These are phyloP conservation scores for Todiramphus saurophagus DNA, from an alignment of 2,113 vertebrate genomes.

Conservation along the genomic window DNA sequence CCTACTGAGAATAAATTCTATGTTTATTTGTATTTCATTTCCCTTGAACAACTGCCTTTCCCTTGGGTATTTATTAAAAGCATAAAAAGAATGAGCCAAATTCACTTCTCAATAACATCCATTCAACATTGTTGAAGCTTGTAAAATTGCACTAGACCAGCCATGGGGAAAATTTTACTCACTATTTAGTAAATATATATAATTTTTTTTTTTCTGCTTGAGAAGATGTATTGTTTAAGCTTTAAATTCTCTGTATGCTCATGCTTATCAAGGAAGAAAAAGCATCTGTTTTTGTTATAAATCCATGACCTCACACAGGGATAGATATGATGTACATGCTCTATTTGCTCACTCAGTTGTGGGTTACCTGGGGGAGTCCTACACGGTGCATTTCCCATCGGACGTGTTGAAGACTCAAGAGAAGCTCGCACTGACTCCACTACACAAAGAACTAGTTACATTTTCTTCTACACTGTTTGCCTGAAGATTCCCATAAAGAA, in stretches of 20 bases:
- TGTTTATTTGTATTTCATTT: conserved; percentile 64
- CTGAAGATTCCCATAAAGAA: not conserved
- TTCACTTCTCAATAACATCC: conserved; percentile 50
- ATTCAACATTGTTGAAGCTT: conserved; percentile 57
- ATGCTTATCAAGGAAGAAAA: conserved; percentile 33
- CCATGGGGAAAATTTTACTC: conserved; percentile 52
- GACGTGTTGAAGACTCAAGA: not conserved
- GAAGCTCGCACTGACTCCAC: not conserved
- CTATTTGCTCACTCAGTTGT: not conserved
- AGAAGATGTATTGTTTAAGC: not conserved
- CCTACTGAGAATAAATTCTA: conserved; percentile 43
- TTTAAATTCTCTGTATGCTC: conserved; percentile 15
- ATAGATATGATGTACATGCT: not conserved
- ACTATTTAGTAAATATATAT: conserved; percentile 43
- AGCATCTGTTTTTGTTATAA: not conserved
- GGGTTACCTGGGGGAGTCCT: not conserved
- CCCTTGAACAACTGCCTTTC: conserved; percentile 53
- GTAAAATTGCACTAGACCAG: conserved; percentile 48
- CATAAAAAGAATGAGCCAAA: conserved; percentile 65
- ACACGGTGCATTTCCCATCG: not conserved
- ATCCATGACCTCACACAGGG: not conserved
- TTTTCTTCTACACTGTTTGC: not conserved
- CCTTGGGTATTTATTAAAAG: conserved; percentile 63
- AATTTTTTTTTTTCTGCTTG: not conserved
- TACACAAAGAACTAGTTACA: not conserved